phyloP scores from a whole-genome alignment of 2,888 invertebrate genomes.

The Calameuta filiformis region DNA sequence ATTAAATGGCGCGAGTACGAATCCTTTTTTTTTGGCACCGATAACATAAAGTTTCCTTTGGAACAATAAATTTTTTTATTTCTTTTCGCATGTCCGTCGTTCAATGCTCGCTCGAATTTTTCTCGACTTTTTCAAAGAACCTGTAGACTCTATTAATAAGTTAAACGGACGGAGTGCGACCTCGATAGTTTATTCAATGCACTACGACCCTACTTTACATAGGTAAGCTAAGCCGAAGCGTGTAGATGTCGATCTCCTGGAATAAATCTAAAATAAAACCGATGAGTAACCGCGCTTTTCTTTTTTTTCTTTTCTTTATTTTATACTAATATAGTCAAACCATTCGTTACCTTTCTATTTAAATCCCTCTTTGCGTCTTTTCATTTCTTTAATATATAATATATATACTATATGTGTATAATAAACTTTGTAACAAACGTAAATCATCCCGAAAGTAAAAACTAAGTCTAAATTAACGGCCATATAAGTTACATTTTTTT shows the following conservation, averaged over 20 bases:
- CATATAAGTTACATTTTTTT: not conserved
- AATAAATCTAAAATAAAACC: slow-evolving; percentile 46
- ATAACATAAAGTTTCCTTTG: not conserved
- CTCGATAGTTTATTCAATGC: slow-evolving; percentile 55
- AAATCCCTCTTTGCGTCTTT: slow-evolving; percentile 3
- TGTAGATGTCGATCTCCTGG: slow-evolving; percentile 45
- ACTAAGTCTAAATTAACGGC: slow-evolving; percentile 10
- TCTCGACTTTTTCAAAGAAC: not conserved
- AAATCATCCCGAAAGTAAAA: slow-evolving; percentile 14
- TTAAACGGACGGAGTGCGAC: slow-evolving; percentile 27
- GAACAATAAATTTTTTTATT: not conserved
- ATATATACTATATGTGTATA: slow-evolving; percentile 21
- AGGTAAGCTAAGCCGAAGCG: slow-evolving; percentile 22
- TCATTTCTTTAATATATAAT: slow-evolving; percentile 17
- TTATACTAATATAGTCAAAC: not conserved
- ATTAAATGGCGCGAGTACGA: not conserved
- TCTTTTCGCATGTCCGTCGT: not conserved
- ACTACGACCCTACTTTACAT: slow-evolving; percentile 50
- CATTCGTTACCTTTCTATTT: slow-evolving; percentile 16
- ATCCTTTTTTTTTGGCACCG: not conserved
- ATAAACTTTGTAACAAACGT: slow-evolving; percentile 10
- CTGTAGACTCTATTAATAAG: not conserved
- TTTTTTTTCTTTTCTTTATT: not conserved
- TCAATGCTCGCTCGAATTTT: not conserved
- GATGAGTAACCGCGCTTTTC: slow-evolving; percentile 13